Conservation (phyloP, 1,140 invertebrate species). For the Lysiphlebus fabarum region DNA sequence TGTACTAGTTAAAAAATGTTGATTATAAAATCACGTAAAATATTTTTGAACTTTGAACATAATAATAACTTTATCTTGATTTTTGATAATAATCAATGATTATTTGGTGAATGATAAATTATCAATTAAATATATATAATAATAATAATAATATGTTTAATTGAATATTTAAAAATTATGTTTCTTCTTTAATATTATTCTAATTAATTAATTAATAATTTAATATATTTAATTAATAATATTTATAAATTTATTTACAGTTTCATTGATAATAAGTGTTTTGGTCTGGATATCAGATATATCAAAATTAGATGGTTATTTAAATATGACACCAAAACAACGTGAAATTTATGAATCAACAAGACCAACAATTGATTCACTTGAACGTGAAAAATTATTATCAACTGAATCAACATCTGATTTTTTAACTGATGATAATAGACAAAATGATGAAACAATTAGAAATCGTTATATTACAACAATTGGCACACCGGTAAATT, state of each 20-base stretch:
- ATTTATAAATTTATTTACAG: constrained; percentile 47
- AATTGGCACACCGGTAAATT: constrained; percentile 58
- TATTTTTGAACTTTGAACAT: no score
- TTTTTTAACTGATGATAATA: constrained; percentile 55
- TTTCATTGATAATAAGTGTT: constrained; percentile 70
- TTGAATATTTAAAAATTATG: constrained; percentile 10
- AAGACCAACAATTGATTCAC: constrained; percentile 46
- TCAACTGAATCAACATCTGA: constrained; percentile 52
- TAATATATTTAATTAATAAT: constrained; percentile 16
- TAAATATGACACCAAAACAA: constrained; percentile 76
- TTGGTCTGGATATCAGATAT: constrained; percentile 74
- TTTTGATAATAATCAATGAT: no score
- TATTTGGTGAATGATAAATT: no score
- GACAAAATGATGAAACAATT: constrained; percentile 63
- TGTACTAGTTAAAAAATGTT: no score
- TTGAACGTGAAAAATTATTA: constrained; percentile 58
- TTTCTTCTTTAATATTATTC: constrained; percentile 20
- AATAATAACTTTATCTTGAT: no score
- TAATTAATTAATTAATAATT: constrained; percentile 50
- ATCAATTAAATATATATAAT: not conserved
- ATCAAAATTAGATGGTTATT: constrained; percentile 62
- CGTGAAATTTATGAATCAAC: constrained; percentile 57
- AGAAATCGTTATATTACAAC: constrained; percentile 63
- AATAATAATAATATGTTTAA: constrained; percentile 11
- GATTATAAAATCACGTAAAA: no score